Conservation (phyloP, 2,888 invertebrate genomes). For the Muscina levida region DNA sequence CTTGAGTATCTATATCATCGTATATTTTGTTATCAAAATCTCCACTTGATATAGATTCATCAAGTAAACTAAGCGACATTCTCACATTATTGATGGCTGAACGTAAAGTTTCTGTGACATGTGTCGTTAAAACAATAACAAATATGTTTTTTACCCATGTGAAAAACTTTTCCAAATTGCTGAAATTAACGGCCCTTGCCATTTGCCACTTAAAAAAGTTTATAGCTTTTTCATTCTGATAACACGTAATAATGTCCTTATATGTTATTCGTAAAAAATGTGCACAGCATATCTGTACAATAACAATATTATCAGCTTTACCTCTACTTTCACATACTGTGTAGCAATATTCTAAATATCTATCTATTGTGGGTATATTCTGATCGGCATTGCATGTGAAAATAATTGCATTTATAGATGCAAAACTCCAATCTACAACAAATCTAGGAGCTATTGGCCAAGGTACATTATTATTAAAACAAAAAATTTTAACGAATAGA, state of each 20-base stretch:
- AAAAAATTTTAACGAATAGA: neutral
- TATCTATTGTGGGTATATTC: neutral
- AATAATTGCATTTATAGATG: neutral
- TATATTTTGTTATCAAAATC: too few species aligned
- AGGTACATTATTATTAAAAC: neutral
- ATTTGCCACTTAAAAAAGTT: neutral
- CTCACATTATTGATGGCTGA: too few species aligned
- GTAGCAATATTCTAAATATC: neutral
- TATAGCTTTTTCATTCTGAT: neutral
- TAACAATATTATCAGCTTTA: neutral
- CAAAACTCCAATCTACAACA: conserved; percentile 2
- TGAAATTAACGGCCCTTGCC: neutral
- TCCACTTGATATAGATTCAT: too few species aligned
- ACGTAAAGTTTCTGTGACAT: too few species aligned
- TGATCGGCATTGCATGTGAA: neutral
- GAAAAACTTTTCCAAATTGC: neutral
- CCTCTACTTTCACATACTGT: neutral
- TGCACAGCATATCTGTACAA: conserved; percentile 14
- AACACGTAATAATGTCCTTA: neutral
- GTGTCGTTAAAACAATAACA: neutral
- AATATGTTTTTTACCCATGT: neutral
- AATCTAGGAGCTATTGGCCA: conserved; percentile 12
- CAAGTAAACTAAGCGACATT: too few species aligned
- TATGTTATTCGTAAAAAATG: neutral
- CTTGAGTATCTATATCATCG: too few species aligned